phyloP scores from a whole-genome alignment of 2,797 vertebrate genomes.

The Anas bahamensis region DNA sequence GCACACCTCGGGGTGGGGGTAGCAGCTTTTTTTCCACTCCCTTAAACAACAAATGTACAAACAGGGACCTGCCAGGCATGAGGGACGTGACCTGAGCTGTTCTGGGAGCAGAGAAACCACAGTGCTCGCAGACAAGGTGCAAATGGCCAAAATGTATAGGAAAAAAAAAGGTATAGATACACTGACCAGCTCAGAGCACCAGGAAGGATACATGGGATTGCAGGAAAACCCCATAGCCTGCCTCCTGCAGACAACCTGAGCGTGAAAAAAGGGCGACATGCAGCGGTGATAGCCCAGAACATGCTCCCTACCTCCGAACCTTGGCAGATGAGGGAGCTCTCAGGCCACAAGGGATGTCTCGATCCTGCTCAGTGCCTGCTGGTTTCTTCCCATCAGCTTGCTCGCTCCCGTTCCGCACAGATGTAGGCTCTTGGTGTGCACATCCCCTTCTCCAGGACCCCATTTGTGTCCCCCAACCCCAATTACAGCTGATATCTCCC shows the following conservation, averaged over 20 bases:
- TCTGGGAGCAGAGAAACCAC: background rate
- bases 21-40: background rate
- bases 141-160: background rate
- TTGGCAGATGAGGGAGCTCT: background rate
- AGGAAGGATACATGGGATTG: accelerated
- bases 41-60: conserved; percentile 23
- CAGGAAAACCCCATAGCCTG: background rate
- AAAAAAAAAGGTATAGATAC: background rate
- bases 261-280: accelerated
- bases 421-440: background rate
- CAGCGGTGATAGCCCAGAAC: background rate
- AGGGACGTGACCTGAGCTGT: background rate
- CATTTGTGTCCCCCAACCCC: background rate
- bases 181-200: background rate
- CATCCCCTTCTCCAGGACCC: background rate
- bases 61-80: background rate
- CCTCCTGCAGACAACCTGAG: background rate
- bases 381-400: background rate
- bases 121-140: accelerated
- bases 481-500: background rate
- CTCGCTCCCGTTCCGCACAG: background rate
- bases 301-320: background rate
- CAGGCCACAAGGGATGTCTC: background rate
- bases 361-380: background rate
- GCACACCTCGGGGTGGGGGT: accelerated